Base-by-base conservation (phyloP, 2,888 invertebrate genomes). In the Tigriopus californicus region DNA sequence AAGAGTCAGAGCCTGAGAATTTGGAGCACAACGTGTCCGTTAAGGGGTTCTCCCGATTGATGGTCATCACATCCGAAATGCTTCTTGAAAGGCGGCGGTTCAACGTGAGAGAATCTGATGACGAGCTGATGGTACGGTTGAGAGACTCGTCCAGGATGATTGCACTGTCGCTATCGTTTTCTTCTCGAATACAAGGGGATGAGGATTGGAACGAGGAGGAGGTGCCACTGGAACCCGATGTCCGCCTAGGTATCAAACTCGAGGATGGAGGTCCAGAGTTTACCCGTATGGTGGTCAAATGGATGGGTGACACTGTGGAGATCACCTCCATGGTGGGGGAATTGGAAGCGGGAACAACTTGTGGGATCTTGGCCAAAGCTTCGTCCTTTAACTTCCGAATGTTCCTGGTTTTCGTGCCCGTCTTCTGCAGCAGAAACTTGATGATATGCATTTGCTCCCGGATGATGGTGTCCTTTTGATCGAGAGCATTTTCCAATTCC, bases 341-440 rank as follows among this genome's bases (percentile, higher is more conserved):
- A 13, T 49, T 22, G 2, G 15, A 33, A 33, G 33, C 33, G 4
- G 33, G 33, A 33, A 8, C 15, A 2, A 49, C 13, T 22, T 49
- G 49, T 22, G 64, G 60, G 49, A 64, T 63, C 56, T 64, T 64
- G 41, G 62, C 60, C 18, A 64, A 47, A 22, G 63, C 63, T 55
- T 64, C 64, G 51, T 64, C 63, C 10, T 63, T 62, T 40, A 64
- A 46, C 3, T 46, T 42, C 12, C 15, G 44, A 18, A 56, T 56
- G 22, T 24, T 33, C 25, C 44, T 42, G 18, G 18, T n/a, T 42
- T 56, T 42, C 6, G 20, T 18, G 2, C 56, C 56, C 3, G 44
- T 42, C 25, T 56, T 56, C 44, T 42, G 18, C 12, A 46, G 13
- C 4, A 56, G 56, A 22, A 56, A 56, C 12, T 33, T 42, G 15